Base-by-base conservation (phyloP, 2,888 invertebrate genomes). In the Spisula solida region DNA sequence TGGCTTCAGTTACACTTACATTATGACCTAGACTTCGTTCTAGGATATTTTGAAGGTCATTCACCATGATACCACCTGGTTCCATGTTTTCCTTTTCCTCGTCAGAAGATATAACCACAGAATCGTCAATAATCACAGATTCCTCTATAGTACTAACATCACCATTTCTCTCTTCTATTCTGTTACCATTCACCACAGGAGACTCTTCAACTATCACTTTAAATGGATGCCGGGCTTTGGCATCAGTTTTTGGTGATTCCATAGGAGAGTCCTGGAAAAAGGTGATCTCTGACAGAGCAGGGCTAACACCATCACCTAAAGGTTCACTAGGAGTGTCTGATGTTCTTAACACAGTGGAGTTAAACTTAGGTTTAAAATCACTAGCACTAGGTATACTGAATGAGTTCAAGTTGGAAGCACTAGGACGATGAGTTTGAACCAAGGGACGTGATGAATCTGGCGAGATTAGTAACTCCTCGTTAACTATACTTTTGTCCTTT, bases 391-490 rank as follows among this genome's bases (percentile, higher is more conserved):
- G 88, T n/a, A 90, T 88, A 75, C 88, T 88, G 1, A 86, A 51
- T n/a, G 47, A 18, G 55, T 31, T 86, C 8, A 78, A 41, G 25
- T 60, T 79, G 0, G 41, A 34, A 20, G 18, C 47, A 70, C 66
- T 85, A 41, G 60, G 34, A 47, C 79, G 75, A 29, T 31, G 48
- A 0, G 86, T 92, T 48, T 83, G 86, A 51, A 95, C 87, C 20
- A 95, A 66, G 16, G 95, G 95, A 31, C 93, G 88, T n/a, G 81
- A 82, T 25, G 92, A 86, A 85, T 94, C 94, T 0, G 94, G 94
- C 10, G 95, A 95, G 75, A 94, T 94, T 47, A 94, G 81, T 0
- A 95, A 80, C 83, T 94, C 93, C 70, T 94, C 94, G 66, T 93
- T 78, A 29, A 85, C 88, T 34, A 93, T 82, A 12, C 93, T 85